A percentile compares a stretch with the other conserved stretches of the same genome.
These are phyloP conservation scores for Drosophila paulistorum DNA, from an alignment of 1,140 invertebrate species.

Conservation along the genomic window DNA sequence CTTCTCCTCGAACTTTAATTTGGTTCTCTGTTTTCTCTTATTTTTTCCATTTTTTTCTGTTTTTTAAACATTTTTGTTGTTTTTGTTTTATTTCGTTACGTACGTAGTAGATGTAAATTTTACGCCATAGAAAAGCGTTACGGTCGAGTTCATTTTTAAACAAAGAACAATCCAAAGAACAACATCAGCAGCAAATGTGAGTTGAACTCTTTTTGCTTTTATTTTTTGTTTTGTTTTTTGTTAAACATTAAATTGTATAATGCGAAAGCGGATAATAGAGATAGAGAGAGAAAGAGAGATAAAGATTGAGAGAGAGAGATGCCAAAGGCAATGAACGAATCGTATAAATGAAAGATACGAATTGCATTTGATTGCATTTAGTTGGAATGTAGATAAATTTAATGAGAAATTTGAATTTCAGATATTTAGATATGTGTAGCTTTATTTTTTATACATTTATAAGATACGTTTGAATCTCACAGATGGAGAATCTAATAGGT, in stretches of 20 bases:
- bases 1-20: constrained; percentile 66
- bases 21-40: constrained; percentile 23
- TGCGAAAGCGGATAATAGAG: constrained; percentile 73
- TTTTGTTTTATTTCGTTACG: constrained; percentile 77
- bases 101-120: constrained; percentile 81
- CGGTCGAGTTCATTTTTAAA: constrained; percentile 80
- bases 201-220: constrained; percentile 46
- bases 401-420: constrained; percentile 16
- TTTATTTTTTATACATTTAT: constrained; percentile 13
- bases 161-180: constrained; percentile 79
- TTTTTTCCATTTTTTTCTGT: constrained; percentile 21
- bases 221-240: constrained; percentile 32
- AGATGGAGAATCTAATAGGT: neutral
- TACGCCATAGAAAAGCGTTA: constrained; percentile 82
- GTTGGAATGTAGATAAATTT: constrained; percentile 27
- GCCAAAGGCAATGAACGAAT: constrained; percentile 71
- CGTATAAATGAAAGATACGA: constrained; percentile 64
- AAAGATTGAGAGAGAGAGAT: constrained; percentile 12
- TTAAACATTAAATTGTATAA: constrained; percentile 81
- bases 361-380: constrained; percentile 62
- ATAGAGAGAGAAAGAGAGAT: neutral
- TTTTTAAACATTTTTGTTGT: constrained; percentile 20
- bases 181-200: constrained; percentile 65
- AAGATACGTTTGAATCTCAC: neutral
- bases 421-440: neutral